Evolutionary conservation across 2,113 vertebrate species (phyloP).

Genomic region (Riparia riparia): DNA sequence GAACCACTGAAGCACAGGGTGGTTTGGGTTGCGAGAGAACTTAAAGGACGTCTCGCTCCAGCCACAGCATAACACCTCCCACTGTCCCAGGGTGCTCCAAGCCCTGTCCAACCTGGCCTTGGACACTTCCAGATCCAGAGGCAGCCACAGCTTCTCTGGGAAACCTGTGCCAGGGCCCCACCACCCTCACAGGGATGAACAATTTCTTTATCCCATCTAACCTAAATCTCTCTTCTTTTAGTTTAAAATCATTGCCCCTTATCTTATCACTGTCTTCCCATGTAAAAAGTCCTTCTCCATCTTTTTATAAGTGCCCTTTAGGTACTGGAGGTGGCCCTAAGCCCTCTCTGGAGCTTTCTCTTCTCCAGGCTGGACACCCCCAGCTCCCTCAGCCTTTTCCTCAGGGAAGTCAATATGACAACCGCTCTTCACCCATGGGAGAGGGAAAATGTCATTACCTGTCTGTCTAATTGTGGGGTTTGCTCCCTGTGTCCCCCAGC

Average conservation of each 20-base stretch:
- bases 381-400: background rate
- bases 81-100: background rate
- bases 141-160: background rate
- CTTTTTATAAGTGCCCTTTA: background rate
- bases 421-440: background rate
- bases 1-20: background rate
- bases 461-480: background rate
- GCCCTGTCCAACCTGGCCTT: background rate
- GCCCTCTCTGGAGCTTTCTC: background rate
- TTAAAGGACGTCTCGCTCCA: fast-evolving
- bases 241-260: background rate
- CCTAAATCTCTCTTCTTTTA: background rate
- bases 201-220: background rate
- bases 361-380: background rate
- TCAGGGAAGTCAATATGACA: background rate
- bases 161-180: fast-evolving
- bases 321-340: background rate
- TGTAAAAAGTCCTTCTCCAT: background rate
- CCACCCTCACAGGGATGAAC: background rate
- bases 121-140: background rate
- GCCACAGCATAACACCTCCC: background rate
- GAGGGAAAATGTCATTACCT: background rate
- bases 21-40: background rate
- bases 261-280: no score
- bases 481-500: background rate